phyloP scores from a whole-genome alignment of 2,113 vertebrate species.

The Pao palembangensis region DNA sequence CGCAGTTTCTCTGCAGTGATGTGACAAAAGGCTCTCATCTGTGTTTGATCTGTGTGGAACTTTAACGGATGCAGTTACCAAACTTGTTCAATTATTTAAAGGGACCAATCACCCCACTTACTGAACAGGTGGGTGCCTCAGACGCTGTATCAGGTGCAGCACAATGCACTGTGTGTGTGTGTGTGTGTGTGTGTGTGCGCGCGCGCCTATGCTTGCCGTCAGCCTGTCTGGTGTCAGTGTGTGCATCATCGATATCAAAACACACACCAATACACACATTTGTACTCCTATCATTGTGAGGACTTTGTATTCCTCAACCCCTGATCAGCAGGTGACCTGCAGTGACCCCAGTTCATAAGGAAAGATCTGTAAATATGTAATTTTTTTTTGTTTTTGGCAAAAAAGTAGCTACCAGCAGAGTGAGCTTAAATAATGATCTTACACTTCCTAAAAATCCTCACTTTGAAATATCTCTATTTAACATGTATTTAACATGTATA shows the following conservation, averaged over 20 bases:
- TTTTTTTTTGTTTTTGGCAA: too few species aligned
- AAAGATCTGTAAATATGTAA: too few species aligned
- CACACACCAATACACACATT: too few species aligned
- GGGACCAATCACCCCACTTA: constrained; percentile 54
- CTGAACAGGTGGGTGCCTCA: constrained; percentile 54
- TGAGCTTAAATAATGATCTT: too few species aligned
- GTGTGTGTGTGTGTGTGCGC: constrained; percentile 6
- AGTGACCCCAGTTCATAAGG: background rate
- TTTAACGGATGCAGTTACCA: constrained; percentile 46
- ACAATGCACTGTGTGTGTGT: constrained; percentile 12
- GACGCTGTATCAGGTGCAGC: constrained; percentile 41
- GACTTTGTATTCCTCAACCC: too few species aligned
- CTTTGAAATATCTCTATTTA: too few species aligned
- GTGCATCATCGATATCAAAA: constrained; percentile 22
- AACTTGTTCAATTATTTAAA: constrained; percentile 59
- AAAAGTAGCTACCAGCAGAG: too few species aligned
- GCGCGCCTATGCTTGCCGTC: constrained; percentile 17
- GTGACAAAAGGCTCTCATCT: background rate
- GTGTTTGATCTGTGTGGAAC: constrained; percentile 10
- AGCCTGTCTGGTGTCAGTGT: constrained; percentile 38
- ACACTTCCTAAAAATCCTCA: too few species aligned
- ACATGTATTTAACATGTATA: too few species aligned
- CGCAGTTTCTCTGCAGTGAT: constrained; percentile 12
- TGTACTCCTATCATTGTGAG: too few species aligned
- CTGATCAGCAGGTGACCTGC: constrained; percentile 6